phyloP scores from a whole-genome alignment of 2,888 invertebrate genomes.

The Lathronympha strigana region DNA sequence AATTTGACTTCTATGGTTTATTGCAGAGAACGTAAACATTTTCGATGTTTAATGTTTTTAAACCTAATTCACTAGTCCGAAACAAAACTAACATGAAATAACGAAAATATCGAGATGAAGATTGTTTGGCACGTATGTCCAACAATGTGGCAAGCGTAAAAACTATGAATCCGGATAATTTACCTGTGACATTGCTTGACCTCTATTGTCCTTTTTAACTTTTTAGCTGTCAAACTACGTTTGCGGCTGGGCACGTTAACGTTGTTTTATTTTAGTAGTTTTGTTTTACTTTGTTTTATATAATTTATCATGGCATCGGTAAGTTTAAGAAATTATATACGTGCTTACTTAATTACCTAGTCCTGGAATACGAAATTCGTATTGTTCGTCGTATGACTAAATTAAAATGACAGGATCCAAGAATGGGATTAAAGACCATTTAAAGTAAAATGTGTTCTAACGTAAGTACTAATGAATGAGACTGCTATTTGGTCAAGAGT shows the following conservation, averaged over 20 bases:
- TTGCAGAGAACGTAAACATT: slow-evolving; percentile 24
- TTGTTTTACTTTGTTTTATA: slow-evolving; percentile 23
- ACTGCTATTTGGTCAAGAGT: slow-evolving; percentile 21
- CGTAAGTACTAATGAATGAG: slow-evolving; percentile 18
- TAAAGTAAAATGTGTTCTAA: slow-evolving; percentile 4
- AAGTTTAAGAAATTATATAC: slow-evolving; percentile 50
- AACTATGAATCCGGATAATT: slow-evolving; percentile 46
- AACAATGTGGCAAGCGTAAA: slow-evolving; percentile 55
- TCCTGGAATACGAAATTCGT: background rate
- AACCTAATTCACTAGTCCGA: background rate
- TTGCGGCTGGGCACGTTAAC: slow-evolving; percentile 32
- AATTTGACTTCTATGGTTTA: background rate
- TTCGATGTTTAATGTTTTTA: background rate
- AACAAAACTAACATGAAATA: background rate
- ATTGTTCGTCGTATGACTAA: background rate
- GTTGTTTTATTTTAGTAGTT: slow-evolving; percentile 39
- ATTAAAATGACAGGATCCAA: background rate
- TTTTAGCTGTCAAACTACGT: slow-evolving; percentile 63
- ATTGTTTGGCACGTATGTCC: slow-evolving; percentile 2
- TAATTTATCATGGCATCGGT: slow-evolving; percentile 60
- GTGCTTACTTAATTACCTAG: background rate
- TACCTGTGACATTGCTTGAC: slow-evolving; percentile 75
- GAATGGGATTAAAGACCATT: slow-evolving; percentile 3
- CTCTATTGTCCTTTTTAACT: slow-evolving; percentile 64
- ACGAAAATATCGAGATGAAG: slow-evolving; percentile 2